Percentiles rank a stretch among this genome's conserved stretches.
Conservation (phyloP, 2,113 vertebrate genomes). For the Rhinolophus ferrumequinum region DNA sequence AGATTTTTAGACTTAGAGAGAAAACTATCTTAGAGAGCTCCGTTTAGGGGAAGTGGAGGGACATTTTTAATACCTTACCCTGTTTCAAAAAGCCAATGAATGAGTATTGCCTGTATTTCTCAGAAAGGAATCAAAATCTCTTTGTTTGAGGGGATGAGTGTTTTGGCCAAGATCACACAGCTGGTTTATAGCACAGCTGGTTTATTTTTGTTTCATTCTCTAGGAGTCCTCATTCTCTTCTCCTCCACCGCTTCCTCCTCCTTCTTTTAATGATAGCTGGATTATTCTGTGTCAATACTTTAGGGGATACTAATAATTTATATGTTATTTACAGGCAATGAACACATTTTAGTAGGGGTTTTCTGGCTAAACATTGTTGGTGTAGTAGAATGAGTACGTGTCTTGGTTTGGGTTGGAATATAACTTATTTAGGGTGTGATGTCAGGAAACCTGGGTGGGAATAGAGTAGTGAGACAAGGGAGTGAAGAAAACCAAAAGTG, state of each 20-base stretch:
- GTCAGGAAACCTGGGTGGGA: background rate
- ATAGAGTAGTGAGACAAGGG: background rate
- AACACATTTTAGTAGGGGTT: background rate
- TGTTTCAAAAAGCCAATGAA: conserved; percentile 12
- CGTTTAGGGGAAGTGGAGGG: background rate
- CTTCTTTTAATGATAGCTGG: background rate
- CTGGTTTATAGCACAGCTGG: conserved; percentile 3
- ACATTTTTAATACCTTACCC: background rate
- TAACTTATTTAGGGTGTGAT: background rate
- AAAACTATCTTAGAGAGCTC: background rate
- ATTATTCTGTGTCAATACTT: conserved; percentile 39
- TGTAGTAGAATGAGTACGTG: background rate
- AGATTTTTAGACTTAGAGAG: background rate
- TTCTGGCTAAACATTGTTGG: background rate
- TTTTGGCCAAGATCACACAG: conserved; percentile 7
- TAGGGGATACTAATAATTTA: conserved; percentile 9
- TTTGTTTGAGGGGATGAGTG: background rate
- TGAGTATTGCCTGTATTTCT: conserved; percentile 42
- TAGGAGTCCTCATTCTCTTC: background rate
- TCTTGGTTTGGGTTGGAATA: background rate
- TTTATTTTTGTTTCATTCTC: background rate
- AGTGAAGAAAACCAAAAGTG: conserved; percentile 1
- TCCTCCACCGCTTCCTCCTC: background rate
- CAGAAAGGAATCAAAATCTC: conserved; percentile 30
- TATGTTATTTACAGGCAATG: background rate